phyloP scores from a whole-genome alignment of 2,888 invertebrate species.

The Hirudinaria manillensis region DNA sequence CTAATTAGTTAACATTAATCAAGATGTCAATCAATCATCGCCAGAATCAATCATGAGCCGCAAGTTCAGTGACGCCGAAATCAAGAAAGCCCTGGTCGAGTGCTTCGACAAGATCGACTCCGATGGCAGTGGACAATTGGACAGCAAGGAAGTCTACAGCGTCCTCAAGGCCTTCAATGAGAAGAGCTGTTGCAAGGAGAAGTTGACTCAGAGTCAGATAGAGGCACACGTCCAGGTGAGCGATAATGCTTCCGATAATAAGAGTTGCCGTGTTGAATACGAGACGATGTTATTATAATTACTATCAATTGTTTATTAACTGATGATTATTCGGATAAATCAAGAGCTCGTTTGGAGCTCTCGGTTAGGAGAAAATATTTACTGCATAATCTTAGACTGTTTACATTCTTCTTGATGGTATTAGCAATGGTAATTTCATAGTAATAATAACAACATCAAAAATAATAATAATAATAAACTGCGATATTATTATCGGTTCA shows the following conservation, averaged over 20 bases:
- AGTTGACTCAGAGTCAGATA: neutral
- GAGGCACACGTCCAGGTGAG: neutral
- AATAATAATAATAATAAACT: no score
- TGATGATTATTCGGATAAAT: no score
- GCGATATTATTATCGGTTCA: no score
- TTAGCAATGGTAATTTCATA: no score
- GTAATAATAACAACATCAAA: no score
- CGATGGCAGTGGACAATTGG: constrained; percentile 19
- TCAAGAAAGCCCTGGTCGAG: constrained; percentile 14
- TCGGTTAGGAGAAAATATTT: no score
- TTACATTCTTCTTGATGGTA: no score
- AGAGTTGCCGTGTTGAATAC: neutral
- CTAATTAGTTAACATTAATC: neutral
- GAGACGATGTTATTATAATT: neutral
- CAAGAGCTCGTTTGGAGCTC: no score
- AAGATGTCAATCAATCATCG: neutral
- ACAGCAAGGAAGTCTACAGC: constrained; percentile 22
- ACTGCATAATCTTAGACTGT: no score
- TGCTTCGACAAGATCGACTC: constrained; percentile 23
- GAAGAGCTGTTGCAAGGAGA: neutral
- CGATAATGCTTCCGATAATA: neutral
- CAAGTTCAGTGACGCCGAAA: constrained; percentile 8
- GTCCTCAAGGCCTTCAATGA: constrained; percentile 17
- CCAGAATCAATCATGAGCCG: constrained; percentile 15
- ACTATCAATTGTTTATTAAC: no score